phyloP scores from a whole-genome alignment of 1,140 invertebrate species.

The Trichogramma pretiosum region DNA sequence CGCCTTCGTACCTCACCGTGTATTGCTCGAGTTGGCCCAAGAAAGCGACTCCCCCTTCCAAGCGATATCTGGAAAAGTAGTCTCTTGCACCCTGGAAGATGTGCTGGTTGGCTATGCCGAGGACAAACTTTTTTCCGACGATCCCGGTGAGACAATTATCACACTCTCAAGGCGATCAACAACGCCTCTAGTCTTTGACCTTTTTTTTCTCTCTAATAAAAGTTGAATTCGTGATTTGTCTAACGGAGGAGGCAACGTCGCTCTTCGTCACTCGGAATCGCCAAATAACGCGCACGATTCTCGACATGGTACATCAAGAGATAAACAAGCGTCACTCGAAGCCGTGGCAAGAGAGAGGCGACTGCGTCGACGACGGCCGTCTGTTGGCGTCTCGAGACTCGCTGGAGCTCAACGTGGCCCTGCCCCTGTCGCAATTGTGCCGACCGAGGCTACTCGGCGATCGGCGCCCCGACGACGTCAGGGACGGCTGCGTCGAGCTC shows the following conservation, averaged over 20 bases:
- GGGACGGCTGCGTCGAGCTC: slow-evolving; percentile 58
- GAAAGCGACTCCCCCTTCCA: slow-evolving; percentile 43
- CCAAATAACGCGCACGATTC: slow-evolving; percentile 44
- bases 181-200: too few relatives aligned
- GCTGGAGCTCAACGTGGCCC: slow-evolving; percentile 52
- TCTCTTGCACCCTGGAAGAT: slow-evolving; percentile 44
- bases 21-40: slow-evolving; percentile 38
- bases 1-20: slow-evolving; percentile 51
- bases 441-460: slow-evolving; percentile 16
- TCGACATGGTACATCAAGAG: slow-evolving; percentile 48
- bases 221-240: slow-evolving; percentile 34
- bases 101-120: slow-evolving; percentile 60
- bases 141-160: background rate
- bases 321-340: slow-evolving; percentile 49
- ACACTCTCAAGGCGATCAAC: too few relatives aligned
- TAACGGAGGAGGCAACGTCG: slow-evolving; percentile 44
- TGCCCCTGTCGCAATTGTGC: slow-evolving; percentile 17
- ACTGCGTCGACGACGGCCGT: slow-evolving; percentile 46
- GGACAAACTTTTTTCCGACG: slow-evolving; percentile 19
- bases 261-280: slow-evolving; percentile 44
- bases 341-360: slow-evolving; percentile 53
- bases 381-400: slow-evolving; percentile 44
- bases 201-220: too few relatives aligned
- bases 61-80: slow-evolving; percentile 30
- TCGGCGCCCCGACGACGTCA: slow-evolving; percentile 44